Conservation (phyloP, 2,797 vertebrate species). For the Selene dorsalis region DNA sequence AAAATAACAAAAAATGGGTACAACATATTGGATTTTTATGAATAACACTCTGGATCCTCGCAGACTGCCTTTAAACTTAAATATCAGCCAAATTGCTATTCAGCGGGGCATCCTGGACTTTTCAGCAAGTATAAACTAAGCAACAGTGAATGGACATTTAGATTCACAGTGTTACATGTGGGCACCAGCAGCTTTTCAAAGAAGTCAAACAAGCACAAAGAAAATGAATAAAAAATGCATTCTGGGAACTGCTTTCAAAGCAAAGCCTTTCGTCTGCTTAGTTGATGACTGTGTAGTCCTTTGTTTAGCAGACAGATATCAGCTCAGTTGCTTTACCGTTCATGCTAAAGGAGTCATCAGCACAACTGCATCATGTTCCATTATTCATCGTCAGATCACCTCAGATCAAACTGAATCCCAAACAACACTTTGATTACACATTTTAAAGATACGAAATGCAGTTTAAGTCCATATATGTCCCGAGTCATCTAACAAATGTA, state of each 20-base stretch:
- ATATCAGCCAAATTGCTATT: slow-evolving; percentile 15
- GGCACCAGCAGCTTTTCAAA: background rate
- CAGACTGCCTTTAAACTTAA: background rate
- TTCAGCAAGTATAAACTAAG: slow-evolving; percentile 13
- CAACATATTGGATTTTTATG: background rate
- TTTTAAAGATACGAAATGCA: slow-evolving; percentile 19
- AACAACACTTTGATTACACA: slow-evolving; percentile 36
- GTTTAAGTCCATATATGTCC: background rate
- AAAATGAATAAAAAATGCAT: slow-evolving; percentile 6
- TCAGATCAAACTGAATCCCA: slow-evolving; percentile 46
- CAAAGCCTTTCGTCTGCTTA: slow-evolving; percentile 10
- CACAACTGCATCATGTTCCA: slow-evolving; percentile 36
- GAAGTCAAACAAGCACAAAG: background rate
- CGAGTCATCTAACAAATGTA: background rate
- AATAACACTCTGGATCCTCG: background rate
- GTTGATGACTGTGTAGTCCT: background rate
- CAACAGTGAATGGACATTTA: slow-evolving; percentile 2
- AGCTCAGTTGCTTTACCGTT: slow-evolving; percentile 29
- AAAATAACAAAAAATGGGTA: slow-evolving; percentile 13
- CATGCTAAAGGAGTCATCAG: slow-evolving; percentile 51
- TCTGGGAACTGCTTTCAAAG: slow-evolving; percentile 13
- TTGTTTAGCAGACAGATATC: slow-evolving; percentile 30
- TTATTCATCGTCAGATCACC: slow-evolving; percentile 46
- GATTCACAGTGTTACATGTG: slow-evolving; percentile 4
- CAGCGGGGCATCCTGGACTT: slow-evolving; percentile 11